Evolutionary conservation across 2,888 invertebrate genomes (phyloP).

Genomic region (Oxyteleia sp.): DNA sequence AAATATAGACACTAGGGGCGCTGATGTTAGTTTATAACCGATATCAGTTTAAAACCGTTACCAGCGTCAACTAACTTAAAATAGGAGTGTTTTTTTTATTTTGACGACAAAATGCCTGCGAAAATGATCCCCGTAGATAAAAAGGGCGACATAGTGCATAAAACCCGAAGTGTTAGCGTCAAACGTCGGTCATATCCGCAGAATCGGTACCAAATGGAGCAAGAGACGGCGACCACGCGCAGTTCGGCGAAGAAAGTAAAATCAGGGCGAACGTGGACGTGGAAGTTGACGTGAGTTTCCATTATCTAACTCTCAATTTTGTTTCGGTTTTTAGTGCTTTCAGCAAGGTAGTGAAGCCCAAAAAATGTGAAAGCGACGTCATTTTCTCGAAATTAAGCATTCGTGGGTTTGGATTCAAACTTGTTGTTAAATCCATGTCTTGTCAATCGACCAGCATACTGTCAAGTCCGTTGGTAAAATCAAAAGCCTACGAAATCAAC

Average conservation of each 20-base stretch:
- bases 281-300: no score
- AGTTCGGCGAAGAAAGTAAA: no score
- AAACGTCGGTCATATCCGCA: neutral
- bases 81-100: neutral
- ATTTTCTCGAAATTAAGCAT: no score
- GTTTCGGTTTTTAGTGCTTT: no score
- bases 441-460: no score
- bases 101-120: neutral
- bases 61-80: neutral
- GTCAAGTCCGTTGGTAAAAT: slow-evolving; percentile 15
- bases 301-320: no score
- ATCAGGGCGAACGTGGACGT: neutral
- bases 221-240: neutral
- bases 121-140: neutral
- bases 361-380: neutral
- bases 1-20: no score
- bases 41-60: neutral
- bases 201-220: neutral
- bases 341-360: no score
- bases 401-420: no score
- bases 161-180: neutral
- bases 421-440: no score
- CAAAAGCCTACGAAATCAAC: slow-evolving; percentile 75
- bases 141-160: neutral
- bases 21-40: no score